Percentiles rank a stretch among this genome's conserved stretches.
Conservation (phyloP, 2,797 vertebrate species). For the Odontamblyopus lacepedii region DNA sequence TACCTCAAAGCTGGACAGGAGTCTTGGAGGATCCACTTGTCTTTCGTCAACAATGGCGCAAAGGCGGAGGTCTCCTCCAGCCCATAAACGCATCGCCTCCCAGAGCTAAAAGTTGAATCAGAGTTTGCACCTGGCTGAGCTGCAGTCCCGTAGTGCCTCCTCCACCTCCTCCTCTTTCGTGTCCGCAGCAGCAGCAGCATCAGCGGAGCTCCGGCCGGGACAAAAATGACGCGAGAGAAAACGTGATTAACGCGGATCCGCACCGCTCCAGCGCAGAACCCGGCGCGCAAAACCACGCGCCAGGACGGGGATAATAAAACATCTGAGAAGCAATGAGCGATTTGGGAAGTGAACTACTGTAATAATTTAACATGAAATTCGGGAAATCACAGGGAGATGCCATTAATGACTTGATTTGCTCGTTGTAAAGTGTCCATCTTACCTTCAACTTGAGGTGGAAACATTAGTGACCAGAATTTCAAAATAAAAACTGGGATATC, state of each 20-base stretch:
- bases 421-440: too few species aligned
- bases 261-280: not conserved
- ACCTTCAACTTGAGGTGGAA: too few species aligned
- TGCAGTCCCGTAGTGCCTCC: constrained; percentile 43
- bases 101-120: constrained; percentile 41
- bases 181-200: constrained; percentile 27
- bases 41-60: not conserved
- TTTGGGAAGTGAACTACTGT: not conserved
- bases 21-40: constrained; percentile 43
- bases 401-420: too few species aligned
- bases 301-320: not conserved
- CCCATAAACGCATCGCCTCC: not conserved
- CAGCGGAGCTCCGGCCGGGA: constrained; percentile 40
- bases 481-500: too few species aligned
- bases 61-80: constrained; percentile 3
- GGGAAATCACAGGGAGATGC: not conserved
- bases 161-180: constrained; percentile 1
- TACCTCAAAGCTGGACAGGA: constrained; percentile 55
- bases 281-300: not conserved
- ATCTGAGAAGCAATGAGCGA: not conserved
- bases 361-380: not conserved
- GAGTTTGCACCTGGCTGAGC: constrained; percentile 55
- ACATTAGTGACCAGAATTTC: too few species aligned
- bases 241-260: constrained; percentile 65
- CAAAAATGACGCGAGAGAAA: constrained; percentile 71